Evolutionary conservation across 1,140 invertebrate genomes (phyloP), one percentile per base, ranked within the genome.

Genomic region (Heliconius melpomene): DNA sequence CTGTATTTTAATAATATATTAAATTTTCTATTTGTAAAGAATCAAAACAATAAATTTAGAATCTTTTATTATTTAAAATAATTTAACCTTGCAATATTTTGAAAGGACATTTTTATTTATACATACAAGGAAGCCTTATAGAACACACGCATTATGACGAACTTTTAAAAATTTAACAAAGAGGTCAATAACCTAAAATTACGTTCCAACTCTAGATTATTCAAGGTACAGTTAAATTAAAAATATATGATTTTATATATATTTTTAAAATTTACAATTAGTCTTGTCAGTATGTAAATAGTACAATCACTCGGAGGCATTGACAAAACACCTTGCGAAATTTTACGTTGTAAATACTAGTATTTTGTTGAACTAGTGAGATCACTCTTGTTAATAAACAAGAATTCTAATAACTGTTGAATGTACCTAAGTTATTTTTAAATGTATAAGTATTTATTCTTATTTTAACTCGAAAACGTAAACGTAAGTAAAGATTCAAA

Each of bases 321-420:
- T 77, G 75, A 77, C 75, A 50, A 77, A 70, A 77, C 36, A 40
- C 11, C 36, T 77, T 77, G 60, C 75, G 60, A 77, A 77, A 77
- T 71, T 76, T 50, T 77, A 77, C 60, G 60, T 40, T 77, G 60
- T 29, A 29, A 60, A 66, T 66, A 16, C 13, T 66, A 60, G 54
- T 60, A 60, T 60, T 66, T 66, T 26, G 60, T 66, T 29, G 26
- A 66, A 11, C 60, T 26, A 66, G 60, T 66, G 60, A 66, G 60
- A 66, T 66, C 60, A 66, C 23, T 16, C 26, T 66, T 26, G 9
- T 29, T 66, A 13, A 66, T 66, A 66, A 66, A 66, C 60, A 5
- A 8, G 3, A 66, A 66, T n/a, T 66, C 60, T 66, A 66, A 66
- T 26, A 29, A 66, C 60, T 66, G 3, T 66, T 66, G 9, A 29